phyloP scores from a whole-genome alignment of 2,888 invertebrate genomes.

The Stegana nigrithorax region DNA sequence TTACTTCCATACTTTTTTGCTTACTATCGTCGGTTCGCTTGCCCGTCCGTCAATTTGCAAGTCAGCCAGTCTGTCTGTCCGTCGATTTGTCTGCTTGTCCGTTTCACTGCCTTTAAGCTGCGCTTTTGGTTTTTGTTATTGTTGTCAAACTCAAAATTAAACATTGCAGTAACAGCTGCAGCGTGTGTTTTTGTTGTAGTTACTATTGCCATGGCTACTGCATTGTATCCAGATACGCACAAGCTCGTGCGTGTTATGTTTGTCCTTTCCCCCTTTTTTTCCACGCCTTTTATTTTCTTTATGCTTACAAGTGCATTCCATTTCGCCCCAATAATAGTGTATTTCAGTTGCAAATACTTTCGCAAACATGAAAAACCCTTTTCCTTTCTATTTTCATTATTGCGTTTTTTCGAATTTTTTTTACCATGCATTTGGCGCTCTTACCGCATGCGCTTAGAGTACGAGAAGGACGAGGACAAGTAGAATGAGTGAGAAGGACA shows the following conservation, averaged over 20 bases:
- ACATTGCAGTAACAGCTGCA: neutral
- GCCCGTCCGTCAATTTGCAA: too few relatives aligned
- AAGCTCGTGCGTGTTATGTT: too few relatives aligned
- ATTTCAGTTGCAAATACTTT: conserved; percentile 9
- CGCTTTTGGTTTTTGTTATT: neutral
- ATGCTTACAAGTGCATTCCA: neutral
- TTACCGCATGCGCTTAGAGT: too few relatives aligned
- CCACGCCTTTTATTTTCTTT: neutral
- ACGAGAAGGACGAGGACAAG: too few relatives aligned
- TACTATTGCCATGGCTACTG: neutral
- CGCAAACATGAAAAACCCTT: conserved; percentile 5
- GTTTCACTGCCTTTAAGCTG: too few relatives aligned
- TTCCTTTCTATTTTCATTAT: neutral
- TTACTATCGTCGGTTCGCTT: neutral
- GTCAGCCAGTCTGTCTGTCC: too few relatives aligned
- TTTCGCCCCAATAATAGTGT: conserved; percentile 4
- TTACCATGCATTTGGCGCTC: neutral
- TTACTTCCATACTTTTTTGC: neutral
- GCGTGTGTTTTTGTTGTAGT: neutral
- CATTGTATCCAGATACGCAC: neutral
- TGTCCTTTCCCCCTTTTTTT: too few relatives aligned
- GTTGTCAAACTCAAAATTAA: neutral
- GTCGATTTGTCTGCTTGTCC: too few relatives aligned
- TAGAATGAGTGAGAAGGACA: too few relatives aligned
- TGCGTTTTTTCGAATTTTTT: neutral